phyloP scores from a whole-genome alignment of 2,113 vertebrate species.

The Ochotona princeps region DNA sequence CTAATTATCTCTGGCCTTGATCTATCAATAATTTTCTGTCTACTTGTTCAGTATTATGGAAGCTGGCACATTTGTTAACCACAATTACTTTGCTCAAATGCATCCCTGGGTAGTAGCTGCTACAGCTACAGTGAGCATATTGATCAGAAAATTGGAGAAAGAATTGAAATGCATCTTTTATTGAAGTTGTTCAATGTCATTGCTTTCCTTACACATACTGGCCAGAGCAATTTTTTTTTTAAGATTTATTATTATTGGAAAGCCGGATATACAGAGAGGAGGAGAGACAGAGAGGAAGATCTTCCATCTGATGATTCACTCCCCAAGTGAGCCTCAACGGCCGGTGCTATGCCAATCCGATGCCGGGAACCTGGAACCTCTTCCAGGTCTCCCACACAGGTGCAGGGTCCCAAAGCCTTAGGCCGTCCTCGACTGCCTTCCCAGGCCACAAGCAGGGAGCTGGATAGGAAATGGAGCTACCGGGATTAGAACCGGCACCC shows the following conservation, averaged over 20 bases:
- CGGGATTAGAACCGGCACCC: no score
- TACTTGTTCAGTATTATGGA: background rate
- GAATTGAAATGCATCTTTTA: background rate
- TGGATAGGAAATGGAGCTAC: no score
- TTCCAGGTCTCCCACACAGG: no score
- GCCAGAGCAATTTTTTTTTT: slow-evolving; percentile 35
- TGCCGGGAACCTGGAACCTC: no score
- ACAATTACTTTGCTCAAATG: slow-evolving; percentile 24
- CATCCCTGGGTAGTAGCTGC: background rate
- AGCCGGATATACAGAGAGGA: no score
- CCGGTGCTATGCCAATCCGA: no score
- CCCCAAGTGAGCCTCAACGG: no score
- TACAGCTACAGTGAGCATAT: background rate
- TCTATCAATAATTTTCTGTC: slow-evolving; percentile 17
- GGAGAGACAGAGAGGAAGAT: no score
- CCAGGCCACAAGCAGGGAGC: no score
- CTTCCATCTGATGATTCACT: no score
- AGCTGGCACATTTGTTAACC: slow-evolving; percentile 58
- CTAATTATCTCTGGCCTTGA: slow-evolving; percentile 41
- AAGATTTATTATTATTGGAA: background rate
- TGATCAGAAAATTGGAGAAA: slow-evolving; percentile 42
- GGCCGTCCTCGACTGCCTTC: no score
- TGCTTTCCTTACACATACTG: background rate
- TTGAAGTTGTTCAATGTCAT: background rate
- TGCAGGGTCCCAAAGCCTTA: no score